phyloP scores from a whole-genome alignment of 2,888 invertebrate genomes.

The Nipponacmea schrenckii region DNA sequence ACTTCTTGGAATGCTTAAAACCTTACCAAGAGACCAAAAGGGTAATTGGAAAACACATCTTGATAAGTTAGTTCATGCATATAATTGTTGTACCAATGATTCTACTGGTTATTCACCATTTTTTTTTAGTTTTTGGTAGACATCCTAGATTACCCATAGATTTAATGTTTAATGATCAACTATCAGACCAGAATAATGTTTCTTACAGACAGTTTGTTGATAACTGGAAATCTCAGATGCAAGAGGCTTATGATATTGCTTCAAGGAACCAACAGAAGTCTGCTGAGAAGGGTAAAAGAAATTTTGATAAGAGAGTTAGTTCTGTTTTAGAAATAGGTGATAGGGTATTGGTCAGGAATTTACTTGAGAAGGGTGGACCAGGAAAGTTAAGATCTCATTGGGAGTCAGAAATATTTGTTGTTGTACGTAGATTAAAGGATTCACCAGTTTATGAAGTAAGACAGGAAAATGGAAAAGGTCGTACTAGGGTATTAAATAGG shows the following conservation, averaged over 20 bases:
- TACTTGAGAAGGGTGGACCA: conserved; percentile 18
- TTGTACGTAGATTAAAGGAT: conserved; percentile 11
- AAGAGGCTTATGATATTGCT: conserved; percentile 4
- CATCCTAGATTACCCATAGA: conserved; percentile 9
- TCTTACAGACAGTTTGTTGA: neutral
- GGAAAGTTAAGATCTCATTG: conserved; percentile 22
- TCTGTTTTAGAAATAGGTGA: conserved; percentile 13
- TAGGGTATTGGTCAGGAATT: conserved; percentile 14
- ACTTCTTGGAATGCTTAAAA: conserved; percentile 18
- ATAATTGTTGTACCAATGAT: conserved; percentile 21
- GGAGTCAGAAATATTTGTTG: conserved; percentile 19
- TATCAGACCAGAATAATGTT: neutral
- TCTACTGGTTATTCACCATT: conserved; percentile 10
- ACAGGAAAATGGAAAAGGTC: conserved; percentile 11
- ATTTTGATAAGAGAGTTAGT: conserved; percentile 12
- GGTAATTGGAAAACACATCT: conserved; percentile 15
- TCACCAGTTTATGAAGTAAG: conserved; percentile 18
- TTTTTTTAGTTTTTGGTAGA: conserved; percentile 18
- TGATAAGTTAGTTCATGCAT: conserved; percentile 23
- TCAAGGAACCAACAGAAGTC: neutral
- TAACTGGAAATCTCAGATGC: conserved; percentile 10
- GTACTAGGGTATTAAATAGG: conserved; percentile 12
- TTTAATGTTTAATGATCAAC: conserved; percentile 2
- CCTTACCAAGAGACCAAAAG: neutral
- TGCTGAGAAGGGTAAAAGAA: neutral